Evolutionary conservation across 1,140 invertebrate species (phyloP).

Genomic region (Scaptomyza hsui): DNA sequence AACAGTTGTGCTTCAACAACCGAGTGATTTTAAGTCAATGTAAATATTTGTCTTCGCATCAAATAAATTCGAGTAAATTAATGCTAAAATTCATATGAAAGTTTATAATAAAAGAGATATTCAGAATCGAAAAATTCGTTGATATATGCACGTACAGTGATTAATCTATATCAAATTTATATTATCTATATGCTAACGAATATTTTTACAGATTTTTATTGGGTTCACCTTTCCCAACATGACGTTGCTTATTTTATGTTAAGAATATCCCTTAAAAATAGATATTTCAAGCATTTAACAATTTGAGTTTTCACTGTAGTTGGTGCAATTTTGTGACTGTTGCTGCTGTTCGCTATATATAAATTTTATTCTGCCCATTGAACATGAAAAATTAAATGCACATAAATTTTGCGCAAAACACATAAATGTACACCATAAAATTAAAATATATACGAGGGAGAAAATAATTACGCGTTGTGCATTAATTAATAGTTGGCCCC

Average conservation of each 20-base stretch:
- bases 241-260: no score
- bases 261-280: no score
- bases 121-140: no score
- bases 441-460: conserved; percentile 24
- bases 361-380: conserved; percentile 1
- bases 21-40: conserved; percentile 7
- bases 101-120: no score
- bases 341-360: neutral
- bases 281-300: neutral
- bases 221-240: no score
- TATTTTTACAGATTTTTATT: no score
- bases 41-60: conserved; percentile 7
- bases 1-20: neutral
- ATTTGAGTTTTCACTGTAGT: neutral
- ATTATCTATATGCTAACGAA: no score
- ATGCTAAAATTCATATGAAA: neutral
- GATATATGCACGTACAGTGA: no score
- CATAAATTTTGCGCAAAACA: conserved; percentile 44
- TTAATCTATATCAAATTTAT: no score
- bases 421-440: conserved; percentile 52
- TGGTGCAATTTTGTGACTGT: neutral
- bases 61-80: conserved; percentile 3
- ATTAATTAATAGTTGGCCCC: conserved; percentile 60
- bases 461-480: conserved; percentile 45
- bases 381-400: conserved; percentile 53